Evolutionary conservation across 2,888 invertebrate genomes (phyloP).

Genomic region (Drymonia ruficornis): DNA sequence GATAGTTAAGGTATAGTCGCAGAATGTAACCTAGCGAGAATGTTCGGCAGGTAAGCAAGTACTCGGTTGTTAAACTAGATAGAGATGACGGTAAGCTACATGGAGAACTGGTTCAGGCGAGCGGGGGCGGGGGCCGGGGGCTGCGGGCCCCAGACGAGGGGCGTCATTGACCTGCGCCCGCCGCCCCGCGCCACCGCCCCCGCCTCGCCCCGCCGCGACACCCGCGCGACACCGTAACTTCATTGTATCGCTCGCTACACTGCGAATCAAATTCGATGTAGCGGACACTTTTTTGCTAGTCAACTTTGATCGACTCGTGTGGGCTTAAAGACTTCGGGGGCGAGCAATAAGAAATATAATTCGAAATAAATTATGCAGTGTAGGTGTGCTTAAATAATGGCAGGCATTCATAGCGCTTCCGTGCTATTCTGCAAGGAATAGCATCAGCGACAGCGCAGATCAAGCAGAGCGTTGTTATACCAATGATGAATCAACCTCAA

Average conservation of each 20-base stretch:
- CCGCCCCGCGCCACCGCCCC: constrained; percentile 50
- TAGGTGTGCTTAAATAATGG: not conserved
- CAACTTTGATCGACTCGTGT: constrained; percentile 9
- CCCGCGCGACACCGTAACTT: constrained; percentile 74
- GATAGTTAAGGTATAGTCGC: constrained; percentile 22
- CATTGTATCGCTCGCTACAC: constrained; percentile 61
- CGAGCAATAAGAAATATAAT: constrained; percentile 2
- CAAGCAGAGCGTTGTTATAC: no score
- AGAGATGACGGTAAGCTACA: constrained; percentile 73
- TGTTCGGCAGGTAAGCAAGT: constrained; percentile 66
- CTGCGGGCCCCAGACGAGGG: constrained; percentile 72
- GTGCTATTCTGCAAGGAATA: no score
- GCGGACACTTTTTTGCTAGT: constrained; percentile 27
- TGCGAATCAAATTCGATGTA: constrained; percentile 73
- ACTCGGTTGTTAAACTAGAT: constrained; percentile 68
- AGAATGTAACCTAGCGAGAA: constrained; percentile 60
- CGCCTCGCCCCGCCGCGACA: constrained; percentile 56
- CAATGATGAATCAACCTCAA: no score
- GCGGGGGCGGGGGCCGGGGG: constrained; percentile 46
- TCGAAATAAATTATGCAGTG: constrained; percentile 3
- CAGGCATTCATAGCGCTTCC: not conserved
- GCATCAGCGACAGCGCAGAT: no score
- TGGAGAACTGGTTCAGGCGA: constrained; percentile 50
- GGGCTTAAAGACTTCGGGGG: constrained; percentile 6
- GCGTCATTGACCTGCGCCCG: constrained; percentile 78